Evolutionary conservation across 2,888 invertebrate species (phyloP).

Genomic region (Synergus gifuensis): DNA sequence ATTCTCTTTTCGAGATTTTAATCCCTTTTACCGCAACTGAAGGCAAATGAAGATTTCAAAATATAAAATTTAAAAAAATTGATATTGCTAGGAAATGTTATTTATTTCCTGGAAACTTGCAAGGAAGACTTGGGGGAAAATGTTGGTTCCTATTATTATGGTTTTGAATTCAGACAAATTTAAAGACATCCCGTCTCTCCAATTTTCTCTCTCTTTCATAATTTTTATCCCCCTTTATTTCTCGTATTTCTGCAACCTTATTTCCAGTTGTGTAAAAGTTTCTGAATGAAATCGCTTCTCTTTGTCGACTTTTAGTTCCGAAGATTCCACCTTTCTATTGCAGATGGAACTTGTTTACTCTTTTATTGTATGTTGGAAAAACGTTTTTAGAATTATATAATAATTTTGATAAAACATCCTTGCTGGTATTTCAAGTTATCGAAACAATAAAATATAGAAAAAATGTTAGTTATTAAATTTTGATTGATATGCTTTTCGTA

Average conservation of each 20-base stretch:
- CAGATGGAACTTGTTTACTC: conserved; percentile 3
- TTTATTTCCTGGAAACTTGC: neutral
- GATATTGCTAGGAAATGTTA: neutral
- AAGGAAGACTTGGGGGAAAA: neutral
- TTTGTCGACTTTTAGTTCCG: neutral
- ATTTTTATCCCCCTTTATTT: conserved; percentile 14
- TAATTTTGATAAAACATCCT: neutral
- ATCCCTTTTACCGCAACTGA: neutral
- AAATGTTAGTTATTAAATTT: neutral
- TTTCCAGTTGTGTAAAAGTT: conserved; percentile 27
- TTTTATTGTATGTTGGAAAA: conserved; percentile 23
- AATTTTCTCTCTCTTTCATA: neutral
- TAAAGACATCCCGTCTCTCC: neutral
- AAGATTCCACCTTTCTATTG: conserved; percentile 1
- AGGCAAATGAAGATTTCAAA: neutral
- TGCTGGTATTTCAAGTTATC: neutral
- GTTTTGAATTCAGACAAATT: neutral
- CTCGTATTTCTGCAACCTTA: conserved; percentile 4
- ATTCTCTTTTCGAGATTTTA: neutral
- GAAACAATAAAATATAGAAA: neutral
- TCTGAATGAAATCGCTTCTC: conserved; percentile 23
- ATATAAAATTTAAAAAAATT: neutral
- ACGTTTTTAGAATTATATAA: neutral
- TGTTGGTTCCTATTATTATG: neutral
- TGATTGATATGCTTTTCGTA: neutral